Base-by-base conservation (phyloP, 2,113 vertebrate species). In the Lepidothrix coronata region DNA sequence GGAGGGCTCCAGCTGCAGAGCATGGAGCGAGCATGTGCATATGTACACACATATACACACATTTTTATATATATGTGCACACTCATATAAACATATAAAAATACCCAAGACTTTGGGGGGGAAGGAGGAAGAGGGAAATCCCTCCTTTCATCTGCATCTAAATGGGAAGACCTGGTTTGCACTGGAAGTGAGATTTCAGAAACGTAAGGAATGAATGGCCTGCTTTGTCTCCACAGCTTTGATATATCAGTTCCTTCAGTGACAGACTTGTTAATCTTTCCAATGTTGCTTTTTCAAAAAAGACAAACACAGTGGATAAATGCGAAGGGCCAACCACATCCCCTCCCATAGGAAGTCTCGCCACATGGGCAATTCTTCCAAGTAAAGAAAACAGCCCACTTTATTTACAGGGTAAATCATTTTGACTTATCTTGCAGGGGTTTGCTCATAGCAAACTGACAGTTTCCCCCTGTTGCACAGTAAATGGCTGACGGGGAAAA, bases 361-460 rank as follows among this genome's bases (percentile, higher is more conserved):
- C 97, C 96, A 97, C 97, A 97, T 97, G 97, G 96, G 97, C 97
- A 96, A 96, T 97, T 98, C 97, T 96, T 96, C 95, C 91, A 94
- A 97, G 97, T 91, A 97, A 97, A 97, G 96, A 97, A 98, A 98
- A 98, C 96, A 97, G 91, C 95, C 89, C 96, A 90, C 96, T 97
- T 97, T 97, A 97, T 98, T 98, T 98, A 97, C 96, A 97, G 95
- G 96, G 96, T 97, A 98, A 97, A 98, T 98, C 97, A 97, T 97
- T 97, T 96, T 97, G 97, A 97, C 97, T 97, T 97, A 97, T 96
- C 96, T 98, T 96, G 91, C 95, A 96, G 95, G 82, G 95, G 89
- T 93, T 97, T 95, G 93, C 94, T 96, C 95, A 94, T 95, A 97
- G 94, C 91, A 91, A 97, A 97, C 96, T 97, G 98, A 97, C 97